phyloP scores from a whole-genome alignment of 2,888 invertebrate species.

The Leptopilina syphax region DNA sequence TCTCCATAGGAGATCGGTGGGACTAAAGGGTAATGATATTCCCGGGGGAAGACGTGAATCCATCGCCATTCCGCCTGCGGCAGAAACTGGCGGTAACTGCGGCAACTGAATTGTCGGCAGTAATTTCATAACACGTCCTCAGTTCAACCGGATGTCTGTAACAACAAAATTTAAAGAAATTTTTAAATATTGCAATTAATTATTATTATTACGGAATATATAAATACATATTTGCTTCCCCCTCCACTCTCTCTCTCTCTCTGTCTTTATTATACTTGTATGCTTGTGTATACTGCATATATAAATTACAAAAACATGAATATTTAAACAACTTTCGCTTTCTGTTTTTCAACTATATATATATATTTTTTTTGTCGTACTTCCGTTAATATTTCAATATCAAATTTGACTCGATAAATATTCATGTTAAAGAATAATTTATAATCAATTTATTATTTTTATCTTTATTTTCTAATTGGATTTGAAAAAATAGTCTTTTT shows the following conservation, averaged over 20 bases:
- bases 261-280: neutral
- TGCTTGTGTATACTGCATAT: neutral
- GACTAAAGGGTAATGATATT: conserved; percentile 87
- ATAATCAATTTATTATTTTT: no score
- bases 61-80: conserved; percentile 80
- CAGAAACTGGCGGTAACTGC: conserved; percentile 74
- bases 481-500: no score
- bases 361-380: neutral
- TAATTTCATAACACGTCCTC: conserved; percentile 78
- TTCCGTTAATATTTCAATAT: neutral
- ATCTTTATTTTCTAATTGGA: no score
- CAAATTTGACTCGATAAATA: neutral
- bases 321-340: conserved; percentile 23
- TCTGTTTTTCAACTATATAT: neutral
- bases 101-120: conserved; percentile 77
- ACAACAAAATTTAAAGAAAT: conserved; percentile 45
- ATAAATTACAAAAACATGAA: no score
- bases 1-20: conserved; percentile 91
- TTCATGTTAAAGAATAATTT: no score
- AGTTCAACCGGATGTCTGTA: conserved; percentile 60
- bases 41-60: conserved; percentile 87
- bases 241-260: no score
- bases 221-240: neutral
- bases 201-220: conserved; percentile 8
- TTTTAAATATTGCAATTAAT: conserved; percentile 27